Evolutionary conservation across 2,888 invertebrate species (phyloP).

Genomic region (Teleiodes luculella): DNA sequence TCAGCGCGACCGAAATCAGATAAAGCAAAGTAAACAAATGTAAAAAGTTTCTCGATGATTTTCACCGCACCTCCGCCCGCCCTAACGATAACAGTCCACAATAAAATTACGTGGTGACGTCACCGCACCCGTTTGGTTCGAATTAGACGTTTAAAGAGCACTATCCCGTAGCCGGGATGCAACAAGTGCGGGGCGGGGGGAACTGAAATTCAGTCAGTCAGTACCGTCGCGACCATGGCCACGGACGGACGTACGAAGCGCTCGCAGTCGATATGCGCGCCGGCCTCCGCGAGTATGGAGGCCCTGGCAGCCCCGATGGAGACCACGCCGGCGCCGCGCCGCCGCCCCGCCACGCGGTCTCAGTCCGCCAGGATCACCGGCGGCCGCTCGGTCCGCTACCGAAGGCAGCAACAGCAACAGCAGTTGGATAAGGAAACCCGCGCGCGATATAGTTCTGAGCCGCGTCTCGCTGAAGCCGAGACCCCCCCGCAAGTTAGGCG

Average conservation of each 20-base stretch:
- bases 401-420: constrained; percentile 67
- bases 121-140: not conserved
- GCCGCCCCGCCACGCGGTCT: constrained; percentile 85
- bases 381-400: constrained; percentile 77
- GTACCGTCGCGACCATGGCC: constrained; percentile 79
- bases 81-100: not conserved
- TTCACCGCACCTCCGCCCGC: not conserved
- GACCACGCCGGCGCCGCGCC: constrained; percentile 77
- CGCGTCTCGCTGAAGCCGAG: constrained; percentile 81
- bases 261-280: constrained; percentile 87
- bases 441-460: constrained; percentile 82
- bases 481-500: constrained; percentile 82
- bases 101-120: not conserved
- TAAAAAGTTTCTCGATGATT: not conserved
- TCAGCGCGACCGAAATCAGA: not conserved
- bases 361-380: constrained; percentile 86
- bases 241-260: constrained; percentile 83
- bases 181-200: constrained; percentile 19
- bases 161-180: constrained; percentile 16
- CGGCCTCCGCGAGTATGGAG: constrained; percentile 84
- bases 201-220: constrained; percentile 44
- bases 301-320: constrained; percentile 76
- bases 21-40: constrained; percentile 1
- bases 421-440: constrained; percentile 74
- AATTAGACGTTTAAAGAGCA: constrained; percentile 10